Evolutionary conservation across 2,113 vertebrate species (phyloP), one percentile per base, ranked within the genome.

Genomic region (Dicaeum eximium): DNA sequence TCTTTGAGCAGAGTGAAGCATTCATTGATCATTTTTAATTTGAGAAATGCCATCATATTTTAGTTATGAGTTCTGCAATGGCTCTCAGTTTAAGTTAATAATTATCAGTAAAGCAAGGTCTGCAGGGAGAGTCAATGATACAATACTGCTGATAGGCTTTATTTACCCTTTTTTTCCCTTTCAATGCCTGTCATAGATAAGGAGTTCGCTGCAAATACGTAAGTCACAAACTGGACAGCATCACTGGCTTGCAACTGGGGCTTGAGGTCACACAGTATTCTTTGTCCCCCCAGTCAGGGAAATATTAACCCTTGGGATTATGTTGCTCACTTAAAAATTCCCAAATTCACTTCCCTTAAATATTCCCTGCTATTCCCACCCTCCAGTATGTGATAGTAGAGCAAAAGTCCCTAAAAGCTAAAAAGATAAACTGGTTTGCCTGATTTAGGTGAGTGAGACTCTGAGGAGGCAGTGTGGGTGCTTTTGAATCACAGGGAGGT

Each of bases 21-120:
- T 61, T 60, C 38, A 35, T 23, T 0, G 1, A 20, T 35, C 35
- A 37, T 61, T 70, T 88, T 69, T 64, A 48, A 51, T 56, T 20
- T 65, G 45, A 77, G 75, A 80, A 75, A 37, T n/a, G 3, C 35
- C 9, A 13, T 56, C 1, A 1, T 74, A 42, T 75, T 61, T 64
- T 37, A 33, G n/a, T 74, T 81, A 71, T 0, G 3, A 62, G 56
- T 58, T 77, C 44, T 60, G 51, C 51, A 50, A 40, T 24, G 25
- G 37, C 13, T 82, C 40, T 92, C 50, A 11, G 28, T 69, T 88
- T 69, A 50, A 77, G 90, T 96, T 94, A 94, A 90, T 96, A 42
- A 94, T 97, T 91, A 73, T 27, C 73, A 66, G 62, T 35, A 65
- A 69, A 48, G 79, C 79, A 93, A 88, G 82, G 79, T 88, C 90